A percentile compares a stretch with the other conserved stretches of the same genome.
Conservation (phyloP, 2,113 vertebrate species). For the Mus pahari region DNA sequence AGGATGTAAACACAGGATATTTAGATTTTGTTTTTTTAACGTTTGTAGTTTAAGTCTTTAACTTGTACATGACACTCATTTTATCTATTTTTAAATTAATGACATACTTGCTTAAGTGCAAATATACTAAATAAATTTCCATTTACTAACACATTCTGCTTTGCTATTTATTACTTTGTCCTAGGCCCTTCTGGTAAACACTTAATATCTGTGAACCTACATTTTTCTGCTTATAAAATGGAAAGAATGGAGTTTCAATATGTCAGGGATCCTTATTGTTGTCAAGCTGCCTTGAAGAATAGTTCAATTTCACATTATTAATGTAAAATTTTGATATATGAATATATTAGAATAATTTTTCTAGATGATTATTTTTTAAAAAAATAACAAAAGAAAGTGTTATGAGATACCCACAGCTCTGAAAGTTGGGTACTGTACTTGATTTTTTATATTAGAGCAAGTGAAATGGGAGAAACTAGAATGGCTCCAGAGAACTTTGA, state of each 20-base stretch:
- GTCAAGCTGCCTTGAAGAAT: background rate
- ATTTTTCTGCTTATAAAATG: constrained; percentile 10
- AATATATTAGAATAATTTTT: background rate
- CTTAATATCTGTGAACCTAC: background rate
- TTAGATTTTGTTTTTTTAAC: background rate
- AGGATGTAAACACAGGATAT: background rate
- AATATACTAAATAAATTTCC: constrained; percentile 13
- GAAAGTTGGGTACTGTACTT: background rate
- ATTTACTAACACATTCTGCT: constrained; percentile 15
- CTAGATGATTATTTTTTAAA: background rate
- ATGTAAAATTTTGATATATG: constrained; percentile 22
- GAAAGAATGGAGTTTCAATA: background rate
- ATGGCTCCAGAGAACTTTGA: background rate
- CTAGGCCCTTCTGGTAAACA: background rate
- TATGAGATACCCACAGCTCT: background rate
- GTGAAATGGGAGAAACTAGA: background rate
- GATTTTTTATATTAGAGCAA: background rate
- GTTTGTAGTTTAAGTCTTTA: constrained; percentile 37
- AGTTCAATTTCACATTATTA: background rate
- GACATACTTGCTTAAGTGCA: background rate
- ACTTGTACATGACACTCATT: background rate
- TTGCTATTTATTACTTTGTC: background rate
- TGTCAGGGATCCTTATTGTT: background rate
- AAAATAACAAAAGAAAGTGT: background rate
- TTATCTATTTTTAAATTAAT: background rate